Base-by-base conservation (phyloP, 2,888 invertebrate species). In the Andrena bucephala region DNA sequence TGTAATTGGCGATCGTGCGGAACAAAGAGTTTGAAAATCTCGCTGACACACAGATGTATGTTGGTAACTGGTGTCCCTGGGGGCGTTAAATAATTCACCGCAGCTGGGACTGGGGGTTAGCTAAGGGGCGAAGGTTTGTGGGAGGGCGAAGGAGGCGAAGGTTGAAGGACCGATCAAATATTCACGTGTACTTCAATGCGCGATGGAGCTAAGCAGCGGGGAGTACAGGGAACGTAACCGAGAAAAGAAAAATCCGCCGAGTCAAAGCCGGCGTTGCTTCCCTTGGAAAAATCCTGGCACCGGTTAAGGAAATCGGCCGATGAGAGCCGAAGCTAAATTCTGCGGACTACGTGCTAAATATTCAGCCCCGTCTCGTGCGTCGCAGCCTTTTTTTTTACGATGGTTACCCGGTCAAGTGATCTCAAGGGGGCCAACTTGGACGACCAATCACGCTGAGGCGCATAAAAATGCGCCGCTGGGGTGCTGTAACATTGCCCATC, bases 151-250 rank as follows among this genome's bases (percentile, higher is more conserved):
- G 76, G 81, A 89, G 90, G 87, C 89, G 80, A 89, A 90, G 91
- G 92, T 90, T 93, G 91, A 92, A 94, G 93, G 92, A 91, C 92
- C 91, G 91, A 91, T 94, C 91, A 94, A 94, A 93, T 94, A 94
- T 94, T 93, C 92, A 94, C 91, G 90, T 90, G 91, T 91, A 89
- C 92, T 91, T 93, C 91, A 93, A 92, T 89, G 89, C 86, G 90
- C 57, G 89, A 90, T 90, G 89, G 87, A 90, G 85, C 78, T 84
- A 85, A 89, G 87, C 86, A 82, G 73, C 85, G 73, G 73, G 60
- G 75, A 78, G 75, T 63, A 77, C 27, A 57, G 42, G 73, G 74
- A 68, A 57, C 76, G 59, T 78, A 84, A 86, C 87, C 76, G 50
- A 73, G 67, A 69, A 79, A 81, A 78, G 67, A 75, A 62, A 62